Conservation (phyloP, 2,113 vertebrate genomes). For the Dipodomys stephensi region DNA sequence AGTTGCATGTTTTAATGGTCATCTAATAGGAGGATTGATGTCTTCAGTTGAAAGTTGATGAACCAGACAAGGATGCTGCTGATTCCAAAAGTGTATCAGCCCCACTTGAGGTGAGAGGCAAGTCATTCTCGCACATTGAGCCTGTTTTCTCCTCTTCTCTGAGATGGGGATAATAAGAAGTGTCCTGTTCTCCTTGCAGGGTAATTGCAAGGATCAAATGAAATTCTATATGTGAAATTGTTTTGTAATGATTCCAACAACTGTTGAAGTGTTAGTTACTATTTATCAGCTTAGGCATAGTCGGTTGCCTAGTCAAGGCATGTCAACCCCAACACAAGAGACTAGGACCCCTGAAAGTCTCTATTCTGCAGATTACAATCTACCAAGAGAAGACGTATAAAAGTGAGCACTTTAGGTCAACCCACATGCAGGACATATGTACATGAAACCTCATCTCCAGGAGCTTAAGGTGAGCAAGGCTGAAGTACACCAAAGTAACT, state of each 20-base stretch:
- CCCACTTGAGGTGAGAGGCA: not conserved
- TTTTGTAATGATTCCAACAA: not conserved
- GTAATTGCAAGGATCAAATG: constrained; percentile 33
- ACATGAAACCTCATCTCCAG: not conserved
- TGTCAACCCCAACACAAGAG: not conserved
- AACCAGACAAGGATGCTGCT: not conserved
- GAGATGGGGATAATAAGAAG: not conserved
- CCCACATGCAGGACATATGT: too few species aligned
- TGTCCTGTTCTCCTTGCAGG: not conserved
- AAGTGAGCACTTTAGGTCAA: not conserved
- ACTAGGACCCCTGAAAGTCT: not conserved
- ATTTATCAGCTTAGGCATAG: not conserved
- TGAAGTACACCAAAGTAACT: not conserved
- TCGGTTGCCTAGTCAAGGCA: not conserved
- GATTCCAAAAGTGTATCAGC: not conserved
- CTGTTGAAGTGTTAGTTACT: not conserved
- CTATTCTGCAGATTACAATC: not conserved
- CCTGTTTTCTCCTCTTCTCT: constrained; percentile 16
- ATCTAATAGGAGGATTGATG: not conserved
- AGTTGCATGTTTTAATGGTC: not conserved
- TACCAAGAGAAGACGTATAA: not conserved
- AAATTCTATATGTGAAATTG: constrained; percentile 4
- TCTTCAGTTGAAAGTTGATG: not conserved
- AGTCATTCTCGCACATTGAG: not conserved
- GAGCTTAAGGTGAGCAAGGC: not conserved